Conservation (phyloP, 2,113 vertebrate species). For the Cyprichromis sp. region DNA sequence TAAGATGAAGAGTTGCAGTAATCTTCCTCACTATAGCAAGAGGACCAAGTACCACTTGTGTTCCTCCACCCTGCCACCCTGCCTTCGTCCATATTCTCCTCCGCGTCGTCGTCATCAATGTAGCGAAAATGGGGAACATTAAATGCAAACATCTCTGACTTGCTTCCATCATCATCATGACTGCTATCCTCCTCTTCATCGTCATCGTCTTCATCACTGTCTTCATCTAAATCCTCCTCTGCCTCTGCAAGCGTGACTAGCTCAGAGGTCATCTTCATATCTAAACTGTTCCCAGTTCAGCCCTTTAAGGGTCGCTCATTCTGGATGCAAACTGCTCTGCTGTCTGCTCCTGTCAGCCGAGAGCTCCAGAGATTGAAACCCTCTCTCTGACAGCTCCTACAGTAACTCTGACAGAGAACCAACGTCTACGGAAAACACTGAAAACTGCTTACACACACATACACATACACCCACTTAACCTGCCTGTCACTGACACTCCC, state of each 20-base stretch:
- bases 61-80: constrained; percentile 61
- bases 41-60: constrained; percentile 67
- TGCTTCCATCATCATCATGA: constrained; percentile 2
- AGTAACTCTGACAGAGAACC: constrained; percentile 19
- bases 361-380: constrained; percentile 32
- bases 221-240: constrained; percentile 62
- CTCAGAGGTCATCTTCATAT: constrained; percentile 74
- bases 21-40: constrained; percentile 75
- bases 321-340: constrained; percentile 44
- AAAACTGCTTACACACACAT: constrained; percentile 1
- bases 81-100: not conserved
- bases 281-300: not conserved
- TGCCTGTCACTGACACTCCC: constrained; percentile 64
- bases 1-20: constrained; percentile 73
- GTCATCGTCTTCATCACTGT: constrained; percentile 30
- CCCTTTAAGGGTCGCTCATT: constrained; percentile 35
- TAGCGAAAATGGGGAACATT: constrained; percentile 92
- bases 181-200: constrained; percentile 1
- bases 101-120: constrained; percentile 83
- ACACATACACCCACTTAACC: constrained; percentile 48
- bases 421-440: constrained; percentile 16
- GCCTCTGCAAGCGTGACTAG: constrained; percentile 68
- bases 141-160: constrained; percentile 70
- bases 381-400: constrained; percentile 46
- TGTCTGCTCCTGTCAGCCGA: constrained; percentile 3